These are phyloP conservation scores for Lucilia cuprina DNA, from an alignment of 1,140 invertebrate species.

Conservation along the genomic window DNA sequence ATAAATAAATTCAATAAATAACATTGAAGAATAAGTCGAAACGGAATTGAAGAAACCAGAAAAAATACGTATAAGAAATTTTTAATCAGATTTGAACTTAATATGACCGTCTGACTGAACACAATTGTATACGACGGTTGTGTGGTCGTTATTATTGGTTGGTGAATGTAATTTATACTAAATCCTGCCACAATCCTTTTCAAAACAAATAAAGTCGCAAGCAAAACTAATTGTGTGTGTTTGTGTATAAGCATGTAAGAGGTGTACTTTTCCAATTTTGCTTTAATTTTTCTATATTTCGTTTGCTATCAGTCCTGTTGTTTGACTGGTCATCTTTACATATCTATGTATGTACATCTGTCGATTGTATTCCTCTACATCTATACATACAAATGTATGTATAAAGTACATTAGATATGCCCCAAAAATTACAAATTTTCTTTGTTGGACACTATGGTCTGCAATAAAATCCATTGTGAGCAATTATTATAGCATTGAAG, in stretches of 20 bases:
- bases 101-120: neutral
- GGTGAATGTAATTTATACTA: neutral
- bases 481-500: too few species aligned
- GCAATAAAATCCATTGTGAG: too few species aligned
- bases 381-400: neutral
- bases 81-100: neutral
- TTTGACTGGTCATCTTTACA: neutral
- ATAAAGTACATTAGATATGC: too few species aligned
- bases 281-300: neutral
- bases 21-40: too few species aligned
- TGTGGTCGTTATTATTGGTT: neutral
- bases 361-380: neutral
- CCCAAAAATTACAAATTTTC: too few species aligned
- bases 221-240: neutral
- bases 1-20: too few species aligned
- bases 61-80: neutral
- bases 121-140: neutral
- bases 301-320: neutral
- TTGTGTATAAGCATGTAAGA: neutral
- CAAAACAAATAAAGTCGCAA: neutral
- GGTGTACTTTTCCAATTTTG: neutral
- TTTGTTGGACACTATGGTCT: too few species aligned
- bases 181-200: conserved; percentile 22
- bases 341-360: neutral
- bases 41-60: neutral